These are phyloP conservation scores for Mormyrus lacerda DNA, from an alignment of 2,113 vertebrate genomes.

Conservation along the genomic window DNA sequence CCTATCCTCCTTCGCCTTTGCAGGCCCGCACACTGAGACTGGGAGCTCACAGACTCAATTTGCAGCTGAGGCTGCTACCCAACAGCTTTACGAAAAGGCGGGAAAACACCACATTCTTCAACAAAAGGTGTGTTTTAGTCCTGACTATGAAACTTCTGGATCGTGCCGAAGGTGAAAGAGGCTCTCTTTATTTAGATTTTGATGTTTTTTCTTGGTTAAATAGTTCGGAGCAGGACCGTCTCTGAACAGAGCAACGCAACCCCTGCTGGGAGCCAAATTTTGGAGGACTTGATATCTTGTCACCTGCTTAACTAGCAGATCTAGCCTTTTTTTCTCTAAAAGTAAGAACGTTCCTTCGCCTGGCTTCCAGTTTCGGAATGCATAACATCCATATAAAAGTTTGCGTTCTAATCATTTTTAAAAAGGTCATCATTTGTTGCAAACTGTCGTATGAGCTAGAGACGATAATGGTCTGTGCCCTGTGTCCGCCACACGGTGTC, in stretches of 20 bases:
- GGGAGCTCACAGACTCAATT: background rate
- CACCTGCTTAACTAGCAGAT: background rate
- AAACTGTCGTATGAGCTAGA: background rate
- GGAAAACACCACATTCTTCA: slow-evolving; percentile 18
- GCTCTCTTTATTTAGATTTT: background rate
- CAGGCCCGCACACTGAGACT: background rate
- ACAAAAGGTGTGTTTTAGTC: slow-evolving; percentile 8
- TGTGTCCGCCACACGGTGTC: slow-evolving; percentile 13
- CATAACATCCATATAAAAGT: background rate
- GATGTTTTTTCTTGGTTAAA: background rate
- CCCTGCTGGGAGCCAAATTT: background rate
- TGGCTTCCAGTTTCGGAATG: background rate
- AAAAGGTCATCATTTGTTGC: background rate
- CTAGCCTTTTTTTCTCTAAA: background rate
- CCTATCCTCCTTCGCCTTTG: background rate
- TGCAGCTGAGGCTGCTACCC: background rate
- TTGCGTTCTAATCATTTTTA: background rate
- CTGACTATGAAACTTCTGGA: too few relatives aligned
- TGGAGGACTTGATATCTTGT: background rate
- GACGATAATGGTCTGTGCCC: background rate
- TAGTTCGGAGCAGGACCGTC: background rate
- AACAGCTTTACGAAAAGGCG: background rate
- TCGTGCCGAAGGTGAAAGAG: background rate
- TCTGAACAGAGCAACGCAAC: background rate
- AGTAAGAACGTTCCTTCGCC: background rate